A percentile compares a stretch with the other conserved stretches of the same genome.
phyloP scores from a whole-genome alignment of 2,113 vertebrate species.

The Calypte anna region DNA sequence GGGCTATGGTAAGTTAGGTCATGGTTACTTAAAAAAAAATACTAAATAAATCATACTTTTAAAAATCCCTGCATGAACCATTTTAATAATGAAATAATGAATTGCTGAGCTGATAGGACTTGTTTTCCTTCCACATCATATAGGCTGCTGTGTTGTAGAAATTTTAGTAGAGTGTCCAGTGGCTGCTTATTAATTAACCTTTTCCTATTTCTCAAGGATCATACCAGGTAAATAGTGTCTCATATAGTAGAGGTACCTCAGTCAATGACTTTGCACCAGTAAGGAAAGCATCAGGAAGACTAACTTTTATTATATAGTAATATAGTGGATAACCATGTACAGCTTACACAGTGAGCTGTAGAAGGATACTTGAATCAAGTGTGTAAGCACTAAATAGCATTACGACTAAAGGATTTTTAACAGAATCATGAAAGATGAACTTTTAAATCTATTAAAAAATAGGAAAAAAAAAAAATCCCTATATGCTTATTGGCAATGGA shows the following conservation, averaged over 20 bases:
- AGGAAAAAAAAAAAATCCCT: neutral
- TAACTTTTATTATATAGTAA: neutral
- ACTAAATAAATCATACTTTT: neutral
- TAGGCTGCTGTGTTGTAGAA: neutral
- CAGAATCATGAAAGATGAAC: neutral
- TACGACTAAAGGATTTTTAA: neutral
- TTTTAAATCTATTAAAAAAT: neutral
- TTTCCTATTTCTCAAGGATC: neutral
- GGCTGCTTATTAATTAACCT: neutral
- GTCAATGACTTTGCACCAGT: neutral
- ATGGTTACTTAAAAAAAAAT: neutral
- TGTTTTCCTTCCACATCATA: neutral
- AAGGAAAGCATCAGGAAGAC: neutral
- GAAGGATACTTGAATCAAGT: neutral
- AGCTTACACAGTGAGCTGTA: neutral
- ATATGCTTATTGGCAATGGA: neutral
- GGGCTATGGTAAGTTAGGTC: conserved; percentile 86
- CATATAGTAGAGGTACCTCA: neutral
- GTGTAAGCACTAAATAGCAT: neutral
- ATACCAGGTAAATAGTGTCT: neutral
- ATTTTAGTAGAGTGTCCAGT: neutral
- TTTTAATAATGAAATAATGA: neutral
- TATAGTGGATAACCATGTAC: neutral
- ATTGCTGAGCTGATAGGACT: neutral
- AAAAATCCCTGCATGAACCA: neutral